Evolutionary conservation across 37 sponge, comb jelly and placozoan species (phyloP).

Genomic region (Hormiphora californensis): DNA sequence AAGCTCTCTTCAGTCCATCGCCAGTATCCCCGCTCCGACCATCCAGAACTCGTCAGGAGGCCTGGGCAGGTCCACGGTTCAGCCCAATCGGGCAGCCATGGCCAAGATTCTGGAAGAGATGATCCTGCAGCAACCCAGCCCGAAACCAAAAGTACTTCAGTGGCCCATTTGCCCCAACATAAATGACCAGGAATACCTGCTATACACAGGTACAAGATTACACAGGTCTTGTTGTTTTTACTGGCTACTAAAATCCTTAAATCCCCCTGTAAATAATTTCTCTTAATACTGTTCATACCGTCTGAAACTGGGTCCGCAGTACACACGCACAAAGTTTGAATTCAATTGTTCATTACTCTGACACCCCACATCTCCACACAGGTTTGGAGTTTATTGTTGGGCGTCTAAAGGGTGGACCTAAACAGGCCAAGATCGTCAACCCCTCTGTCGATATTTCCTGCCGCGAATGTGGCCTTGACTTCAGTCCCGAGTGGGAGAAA

Average conservation of each 20-base stretch:
- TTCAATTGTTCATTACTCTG: too few species aligned
- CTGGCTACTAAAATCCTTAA: too few species aligned
- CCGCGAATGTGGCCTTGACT: constrained; percentile 37
- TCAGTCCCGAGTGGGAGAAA: constrained; percentile 52
- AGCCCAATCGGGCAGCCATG: constrained; percentile 55
- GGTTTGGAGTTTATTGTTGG: constrained; percentile 51
- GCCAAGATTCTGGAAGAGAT: constrained; percentile 53
- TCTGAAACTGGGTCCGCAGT: too few species aligned
- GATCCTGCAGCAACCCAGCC: constrained; percentile 52
- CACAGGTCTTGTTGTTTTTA: background rate
- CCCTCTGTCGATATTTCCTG: constrained; percentile 46
- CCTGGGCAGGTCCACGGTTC: background rate
- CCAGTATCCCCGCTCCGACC: constrained; percentile 19
- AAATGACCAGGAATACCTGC: constrained; percentile 50
- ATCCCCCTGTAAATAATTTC: background rate
- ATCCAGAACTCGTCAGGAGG: background rate
- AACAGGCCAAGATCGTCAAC: background rate
- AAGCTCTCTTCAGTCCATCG: constrained; percentile 31
- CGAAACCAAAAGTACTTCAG: constrained; percentile 52
- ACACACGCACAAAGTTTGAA: too few species aligned
- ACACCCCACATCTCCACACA: too few species aligned
- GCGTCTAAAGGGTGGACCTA: constrained; percentile 26
- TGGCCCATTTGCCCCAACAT: constrained; percentile 51
- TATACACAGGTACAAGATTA: constrained; percentile 7
- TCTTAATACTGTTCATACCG: background rate